A percentile compares a stretch with the other conserved stretches of the same genome.
phyloP scores from a whole-genome alignment of 2,797 vertebrate genomes.

The Epinephelus coioides region DNA sequence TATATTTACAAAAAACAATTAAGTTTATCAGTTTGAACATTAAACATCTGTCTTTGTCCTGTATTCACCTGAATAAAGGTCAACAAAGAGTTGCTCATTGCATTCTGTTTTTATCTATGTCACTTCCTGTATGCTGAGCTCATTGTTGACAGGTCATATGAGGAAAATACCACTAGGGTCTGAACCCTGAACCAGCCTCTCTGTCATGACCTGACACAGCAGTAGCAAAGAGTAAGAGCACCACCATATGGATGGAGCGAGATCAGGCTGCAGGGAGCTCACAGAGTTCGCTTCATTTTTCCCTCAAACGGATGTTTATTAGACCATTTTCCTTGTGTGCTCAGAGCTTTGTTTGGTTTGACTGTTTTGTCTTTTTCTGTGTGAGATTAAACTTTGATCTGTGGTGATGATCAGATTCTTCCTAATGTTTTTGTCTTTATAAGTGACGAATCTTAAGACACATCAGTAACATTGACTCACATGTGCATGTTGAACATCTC shows the following conservation, averaged over 20 bases:
- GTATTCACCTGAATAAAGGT: too few relatives aligned
- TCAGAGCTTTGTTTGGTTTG: neutral
- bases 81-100: too few relatives aligned
- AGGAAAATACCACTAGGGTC: neutral
- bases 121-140: neutral
- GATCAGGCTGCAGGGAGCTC: too few relatives aligned
- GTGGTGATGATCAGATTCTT: neutral
- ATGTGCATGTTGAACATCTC: neutral
- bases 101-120: too few relatives aligned
- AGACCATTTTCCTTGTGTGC: neutral
- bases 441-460: too few relatives aligned
- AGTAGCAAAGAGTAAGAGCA: slow-evolving; percentile 30
- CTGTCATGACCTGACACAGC: neutral
- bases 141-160: neutral
- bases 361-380: neutral
- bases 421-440: neutral
- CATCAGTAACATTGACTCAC: neutral
- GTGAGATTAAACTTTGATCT: neutral
- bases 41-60: too few relatives aligned
- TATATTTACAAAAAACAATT: too few relatives aligned
- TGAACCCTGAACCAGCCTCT: neutral
- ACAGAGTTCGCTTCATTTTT: too few relatives aligned
- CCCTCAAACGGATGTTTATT: too few relatives aligned
- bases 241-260: slow-evolving; percentile 69
- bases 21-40: too few relatives aligned